Evolutionary conservation across 2,888 invertebrate species (phyloP), one percentile per base, ranked within the genome.

Genomic region (Agrilus biguttatus): DNA sequence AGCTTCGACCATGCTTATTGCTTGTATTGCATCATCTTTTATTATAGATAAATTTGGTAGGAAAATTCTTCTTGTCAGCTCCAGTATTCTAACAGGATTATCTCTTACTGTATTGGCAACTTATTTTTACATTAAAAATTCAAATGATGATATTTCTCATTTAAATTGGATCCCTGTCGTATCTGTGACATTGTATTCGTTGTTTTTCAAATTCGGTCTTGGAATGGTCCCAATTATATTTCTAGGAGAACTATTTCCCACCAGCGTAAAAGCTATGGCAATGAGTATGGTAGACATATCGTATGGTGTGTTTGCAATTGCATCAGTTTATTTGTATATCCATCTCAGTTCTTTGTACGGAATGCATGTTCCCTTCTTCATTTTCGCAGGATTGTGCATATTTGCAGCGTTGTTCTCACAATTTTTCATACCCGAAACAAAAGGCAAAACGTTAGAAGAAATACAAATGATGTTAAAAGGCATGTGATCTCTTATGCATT

Each of bases 191-290:
- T 41, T 58, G 5, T 65, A 65, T 46, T 64, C 65, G 8, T 51
- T 57, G 8, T 55, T 56, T n/a, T 64, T 62, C 40, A 63, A 63
- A 49, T 48, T 60, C 7, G 66, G 66, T 7, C 47, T 66, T 13
- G 65, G 66, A 1, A 55, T 63, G 41, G 62, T 66, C 2, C 65
- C 66, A 0, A 63, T 65, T 38, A 60, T 65, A n/a, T 54, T 65
- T 41, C 63, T 63, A 6, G 63, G 62, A 1, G 66, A 66, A 50
- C 45, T 66, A 10, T 66, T 66, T 45, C 62, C 66, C 1, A 59
- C 65, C 2, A 60, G 60, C 36, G 57, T 66, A 13, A 66, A 66
- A 54, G 65, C 64, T 2, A 56, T 62, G 45, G 64, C 63, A 4
- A 63, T 64, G 63, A 62, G 64, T 1, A 40, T 62, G 33, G 55